Base-by-base conservation (phyloP, 2,888 invertebrate species). In the Meloe dianella region DNA sequence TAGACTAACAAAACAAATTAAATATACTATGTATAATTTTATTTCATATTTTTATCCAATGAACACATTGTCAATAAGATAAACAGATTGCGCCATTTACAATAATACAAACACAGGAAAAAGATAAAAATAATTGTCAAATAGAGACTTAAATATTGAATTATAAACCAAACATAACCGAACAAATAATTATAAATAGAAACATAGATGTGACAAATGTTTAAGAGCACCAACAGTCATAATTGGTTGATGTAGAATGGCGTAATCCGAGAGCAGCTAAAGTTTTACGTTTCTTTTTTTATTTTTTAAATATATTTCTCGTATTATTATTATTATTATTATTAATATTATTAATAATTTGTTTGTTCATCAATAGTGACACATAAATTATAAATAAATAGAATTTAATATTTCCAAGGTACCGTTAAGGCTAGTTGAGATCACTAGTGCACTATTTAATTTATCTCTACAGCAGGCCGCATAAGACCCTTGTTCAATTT, bases 341-440 rank as follows among this genome's bases (percentile, higher is more conserved):
- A 32, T 47, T 47, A 7, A 47, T 41, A 20, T 41, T 41, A 3
- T 41, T 41, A 8, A 20, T n/a, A 17, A 17, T 47, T 20, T 47
- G 17, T n/a, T 41, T 41, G 7, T 47, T 47, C 14, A 54, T 51
- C 51, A 69, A 54, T 60, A 76, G 75, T 78, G 74, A 77, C 74
- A 79, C 76, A 79, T 79, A 77, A 75, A 77, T 54, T 78, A 77
- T 78, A 78, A 79, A 79, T 78, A 80, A 79, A 79, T 79, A 78
- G 73, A 79, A 80, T 81, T 80, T 72, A 80, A 79, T 80, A 79
- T 80, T 79, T 81, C 24, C 79, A 82, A 82, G 82, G 81, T 82
- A 83, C 81, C 81, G 75, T 83, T 83, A 83, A 83, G 83, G 83
- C 83, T 84, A 84, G 79, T 82, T 82, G 82, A 83, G 82, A 83